Evolutionary conservation across 2,888 invertebrate genomes (phyloP).

Genomic region (Parthenolecanium corni): DNA sequence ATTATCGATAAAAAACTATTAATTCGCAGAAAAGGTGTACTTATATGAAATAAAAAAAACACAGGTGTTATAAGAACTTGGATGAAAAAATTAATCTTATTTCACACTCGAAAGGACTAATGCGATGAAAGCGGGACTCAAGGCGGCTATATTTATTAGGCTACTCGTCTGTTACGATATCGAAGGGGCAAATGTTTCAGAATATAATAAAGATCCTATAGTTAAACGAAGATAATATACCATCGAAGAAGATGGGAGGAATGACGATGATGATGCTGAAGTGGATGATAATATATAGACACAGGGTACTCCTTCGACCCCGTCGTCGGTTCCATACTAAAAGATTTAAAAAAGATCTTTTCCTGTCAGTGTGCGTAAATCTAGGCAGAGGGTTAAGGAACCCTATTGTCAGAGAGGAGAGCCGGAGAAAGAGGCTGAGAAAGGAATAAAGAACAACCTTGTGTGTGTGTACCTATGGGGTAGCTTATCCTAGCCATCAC

Average conservation of each 20-base stretch:
- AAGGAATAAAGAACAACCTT: neutral
- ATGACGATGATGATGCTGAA: slow-evolving; percentile 12
- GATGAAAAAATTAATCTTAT: too few species aligned
- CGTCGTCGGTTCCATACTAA: slow-evolving; percentile 14
- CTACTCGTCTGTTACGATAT: neutral
- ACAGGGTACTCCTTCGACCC: neutral
- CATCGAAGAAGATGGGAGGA: neutral
- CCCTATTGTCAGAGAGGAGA: neutral
- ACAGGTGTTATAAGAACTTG: slow-evolving; percentile 2
- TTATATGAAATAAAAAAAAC: neutral
- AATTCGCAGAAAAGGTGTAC: too few species aligned
- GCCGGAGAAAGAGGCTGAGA: neutral
- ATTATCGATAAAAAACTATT: too few species aligned
- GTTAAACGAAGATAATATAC: neutral
- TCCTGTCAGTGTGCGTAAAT: slow-evolving; percentile 22
- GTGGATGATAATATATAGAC: neutral
- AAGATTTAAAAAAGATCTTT: slow-evolving; percentile 21
- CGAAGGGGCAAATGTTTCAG: neutral
- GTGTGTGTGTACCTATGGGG: neutral
- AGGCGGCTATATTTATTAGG: slow-evolving; percentile 15
- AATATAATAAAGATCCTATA: neutral
- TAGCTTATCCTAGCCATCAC: slow-evolving; percentile 9
- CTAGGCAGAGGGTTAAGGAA: slow-evolving; percentile 24
- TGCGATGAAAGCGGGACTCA: slow-evolving; percentile 22
- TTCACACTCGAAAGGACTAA: slow-evolving; percentile 19